Evolutionary conservation across 2,113 vertebrate species (phyloP), one percentile per base, ranked within the genome.

Genomic region (Clarias macrocephalus): DNA sequence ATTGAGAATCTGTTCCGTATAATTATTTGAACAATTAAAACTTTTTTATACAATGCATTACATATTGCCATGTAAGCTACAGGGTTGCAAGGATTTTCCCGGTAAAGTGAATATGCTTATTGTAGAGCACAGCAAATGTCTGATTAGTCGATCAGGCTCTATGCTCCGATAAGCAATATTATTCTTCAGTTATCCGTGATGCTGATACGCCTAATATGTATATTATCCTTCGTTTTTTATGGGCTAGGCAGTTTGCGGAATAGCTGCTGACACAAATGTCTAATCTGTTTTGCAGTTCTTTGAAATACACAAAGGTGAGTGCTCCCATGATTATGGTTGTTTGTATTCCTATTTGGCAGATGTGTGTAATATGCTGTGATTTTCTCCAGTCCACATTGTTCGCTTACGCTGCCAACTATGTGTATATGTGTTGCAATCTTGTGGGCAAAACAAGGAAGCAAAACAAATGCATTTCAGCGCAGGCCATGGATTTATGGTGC

Each of bases 41-140:
- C 57, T 16, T 59, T 59, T 59, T 59, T 1, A 59, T 59, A 7
- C 72, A 75, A 2, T 56, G 48, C 4, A 6, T 77, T 77, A 54
- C 42, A 54, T 52, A 33, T 21, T 60, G 77, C 56, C 59, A 16
- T 57, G 52, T 30, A 18, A 30, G 52, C 25, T 54, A 28, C 23
- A 33, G 18, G 28, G 18, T 59, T 80, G 75, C 54, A 19, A 80
- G 18, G 57, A 60, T 80, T 80, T 80, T 16, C n/a, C 13, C 72
- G 21, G 3, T 52, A 12, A 52, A 48, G 37, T 23, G 42, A 28
- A 30, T 62, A 30, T 62, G 57, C 60, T 60, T 33, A 12, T 25
- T 60, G 57, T 80, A 80, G n/a, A 80, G 54, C 56, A 60, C n/a
- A 59, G 16, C 56, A 80, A 80, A 80, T 80, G 56, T 80, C 77